phyloP scores from a whole-genome alignment of 2,113 vertebrate genomes.

The Martes martes region DNA sequence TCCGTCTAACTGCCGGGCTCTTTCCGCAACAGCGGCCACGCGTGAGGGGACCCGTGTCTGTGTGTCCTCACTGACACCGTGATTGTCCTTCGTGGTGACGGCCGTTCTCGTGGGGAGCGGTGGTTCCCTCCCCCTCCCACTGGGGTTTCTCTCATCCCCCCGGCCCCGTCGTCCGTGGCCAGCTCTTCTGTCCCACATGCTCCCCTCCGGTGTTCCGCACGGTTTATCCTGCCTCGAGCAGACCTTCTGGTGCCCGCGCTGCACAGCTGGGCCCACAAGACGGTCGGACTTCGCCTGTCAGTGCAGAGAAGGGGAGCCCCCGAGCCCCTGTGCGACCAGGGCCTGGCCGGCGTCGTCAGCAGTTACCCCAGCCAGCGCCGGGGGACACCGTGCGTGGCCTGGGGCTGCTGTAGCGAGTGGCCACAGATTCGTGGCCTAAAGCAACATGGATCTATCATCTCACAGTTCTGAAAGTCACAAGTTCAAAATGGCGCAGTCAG shows the following conservation, averaged over 20 bases:
- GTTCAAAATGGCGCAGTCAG: not conserved
- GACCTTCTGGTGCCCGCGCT: rapidly evolving
- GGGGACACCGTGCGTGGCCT: rapidly evolving
- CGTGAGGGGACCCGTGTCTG: no score
- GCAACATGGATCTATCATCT: not conserved
- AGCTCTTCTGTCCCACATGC: not conserved
- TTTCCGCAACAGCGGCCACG: rapidly evolving
- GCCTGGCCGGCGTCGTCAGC: rapidly evolving
- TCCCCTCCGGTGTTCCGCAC: not conserved
- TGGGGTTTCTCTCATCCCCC: not conserved
- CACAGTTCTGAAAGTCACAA: not conserved
- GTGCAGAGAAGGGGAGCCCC: no score
- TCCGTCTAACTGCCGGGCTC: no score
- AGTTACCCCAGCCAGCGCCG: no score
- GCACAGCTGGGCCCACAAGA: not conserved
- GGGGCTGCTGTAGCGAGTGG: not conserved
- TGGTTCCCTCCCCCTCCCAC: no score
- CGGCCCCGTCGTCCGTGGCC: not conserved
- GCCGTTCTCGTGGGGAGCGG: rapidly evolving
- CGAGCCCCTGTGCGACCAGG: not conserved
- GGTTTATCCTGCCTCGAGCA: not conserved
- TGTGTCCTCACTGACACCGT: not conserved
- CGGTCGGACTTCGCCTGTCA: not conserved
- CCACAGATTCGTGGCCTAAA: not conserved
- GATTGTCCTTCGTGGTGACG: not conserved